Base-by-base conservation (phyloP, 2,888 invertebrate species). In the Archips xylosteana region DNA sequence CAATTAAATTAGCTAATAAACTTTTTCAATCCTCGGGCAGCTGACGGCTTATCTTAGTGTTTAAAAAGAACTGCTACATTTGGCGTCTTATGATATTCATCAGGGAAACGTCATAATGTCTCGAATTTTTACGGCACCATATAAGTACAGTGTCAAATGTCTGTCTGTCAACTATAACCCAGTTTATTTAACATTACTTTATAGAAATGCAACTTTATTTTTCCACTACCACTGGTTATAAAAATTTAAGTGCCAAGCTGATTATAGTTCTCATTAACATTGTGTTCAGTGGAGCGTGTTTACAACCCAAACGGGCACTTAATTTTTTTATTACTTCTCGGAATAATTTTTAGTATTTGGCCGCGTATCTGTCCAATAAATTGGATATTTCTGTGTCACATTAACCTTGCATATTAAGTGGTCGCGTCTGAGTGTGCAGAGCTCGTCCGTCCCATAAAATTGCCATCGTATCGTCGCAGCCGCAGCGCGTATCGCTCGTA, bases 381-480 rank as follows among this genome's bases (percentile, higher is more conserved):
- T 54, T 54, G 23, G 0, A 9, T 2, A 8, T 32, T 57, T 57
- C 32, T 23, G 6, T 57, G 57, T 23, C 57, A 57, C 57, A 57
- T 32, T 57, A 57, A 32, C 57, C 32, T 57, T 64, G 70, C 70
- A 47, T 57, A 64, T 64, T 42, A 54, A n/a, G 32, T 6, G 36
- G 51, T 8, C 42, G n/a, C 39, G 39, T 15, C 54, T 54, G 60
- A 47, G 13, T 61, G 36, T 57, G 47, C 62, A 39, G 34, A 65
- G 45, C 54, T 34, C 45, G 70, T 71, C 36, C 23, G 10, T 36
- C 15, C 51, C 71, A 54, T 71, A 67, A 71, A 71, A 45, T 71
- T 51, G 49, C 49, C 61, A 62, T 36, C 51, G 66, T 23, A 45
- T 42, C n/a, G 59, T 6, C 63, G 66, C 66, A 71, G 66, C 66